These are phyloP conservation scores for Caenorhabditis japonica DNA, from an alignment of 2,888 invertebrate genomes.

Conservation along the genomic window DNA sequence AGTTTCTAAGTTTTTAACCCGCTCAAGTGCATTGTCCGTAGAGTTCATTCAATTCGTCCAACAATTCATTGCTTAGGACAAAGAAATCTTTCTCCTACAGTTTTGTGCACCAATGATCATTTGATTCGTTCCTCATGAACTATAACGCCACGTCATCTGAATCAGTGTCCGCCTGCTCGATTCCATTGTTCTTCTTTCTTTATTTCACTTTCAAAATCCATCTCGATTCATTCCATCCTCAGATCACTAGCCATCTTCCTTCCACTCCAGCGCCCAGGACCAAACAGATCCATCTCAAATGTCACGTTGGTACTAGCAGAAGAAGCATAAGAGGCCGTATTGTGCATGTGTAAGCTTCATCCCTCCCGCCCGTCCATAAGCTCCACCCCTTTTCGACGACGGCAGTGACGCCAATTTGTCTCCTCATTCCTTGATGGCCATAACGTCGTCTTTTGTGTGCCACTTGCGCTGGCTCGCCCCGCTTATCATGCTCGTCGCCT, in stretches of 20 bases:
- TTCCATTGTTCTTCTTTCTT: constrained; percentile 11
- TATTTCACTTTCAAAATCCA: too few species aligned
- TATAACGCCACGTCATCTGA: constrained; percentile 21
- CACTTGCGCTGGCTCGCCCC: constrained; percentile 28
- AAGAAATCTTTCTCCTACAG: too few species aligned
- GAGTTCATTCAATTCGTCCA: too few species aligned
- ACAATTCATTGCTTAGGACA: too few species aligned
- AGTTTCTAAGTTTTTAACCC: too few species aligned
- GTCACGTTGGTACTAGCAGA: constrained; percentile 39
- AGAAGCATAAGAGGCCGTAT: constrained; percentile 12
- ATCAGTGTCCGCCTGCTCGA: constrained; percentile 19
- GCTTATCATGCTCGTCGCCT: constrained; percentile 12
- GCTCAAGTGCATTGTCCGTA: too few species aligned
- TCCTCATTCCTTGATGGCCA: constrained; percentile 41
- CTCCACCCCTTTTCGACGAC: constrained; percentile 33
- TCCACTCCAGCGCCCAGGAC: constrained; percentile 36
- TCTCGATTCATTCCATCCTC: constrained; percentile 34
- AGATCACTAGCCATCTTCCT: too few species aligned
- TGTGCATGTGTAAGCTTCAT: too few species aligned
- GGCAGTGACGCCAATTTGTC: constrained; percentile 13
- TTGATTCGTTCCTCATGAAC: constrained; percentile 4
- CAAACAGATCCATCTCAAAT: constrained; percentile 22
- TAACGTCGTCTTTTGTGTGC: constrained; percentile 17
- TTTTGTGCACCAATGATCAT: constrained; percentile 22
- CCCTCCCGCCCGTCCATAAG: not conserved